Percentiles rank a stretch among this genome's conserved stretches.
These are phyloP conservation scores for Frankliniella intonsa DNA, from an alignment of 2,888 invertebrate species.

Conservation along the genomic window DNA sequence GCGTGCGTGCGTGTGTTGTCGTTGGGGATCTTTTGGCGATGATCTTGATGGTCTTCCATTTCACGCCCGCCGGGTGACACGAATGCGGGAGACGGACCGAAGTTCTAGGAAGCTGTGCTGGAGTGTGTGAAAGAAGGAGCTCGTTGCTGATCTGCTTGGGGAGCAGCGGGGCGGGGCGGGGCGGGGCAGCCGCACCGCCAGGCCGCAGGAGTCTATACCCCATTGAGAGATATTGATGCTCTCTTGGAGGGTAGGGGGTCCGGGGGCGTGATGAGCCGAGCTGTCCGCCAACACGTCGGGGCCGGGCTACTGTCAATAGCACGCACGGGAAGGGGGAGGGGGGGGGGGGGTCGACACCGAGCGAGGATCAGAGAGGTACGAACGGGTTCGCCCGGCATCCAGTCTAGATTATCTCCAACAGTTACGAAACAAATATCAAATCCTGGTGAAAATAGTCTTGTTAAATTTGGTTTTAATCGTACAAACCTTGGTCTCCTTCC, in stretches of 20 bases:
- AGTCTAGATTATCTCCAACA: no score
- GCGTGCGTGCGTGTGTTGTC: no score
- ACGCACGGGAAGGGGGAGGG: not conserved
- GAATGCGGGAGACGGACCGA: not conserved
- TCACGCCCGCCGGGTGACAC: not conserved
- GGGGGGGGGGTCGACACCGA: no score
- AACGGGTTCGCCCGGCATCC: no score
- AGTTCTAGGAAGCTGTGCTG: not conserved
- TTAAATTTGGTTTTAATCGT: no score
- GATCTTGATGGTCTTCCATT: constrained; percentile 7
- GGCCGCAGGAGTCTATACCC: not conserved
- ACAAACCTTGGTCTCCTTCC: no score
- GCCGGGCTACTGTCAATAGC: not conserved
- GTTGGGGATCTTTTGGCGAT: not conserved
- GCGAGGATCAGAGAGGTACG: no score
- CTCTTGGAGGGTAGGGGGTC: not conserved
- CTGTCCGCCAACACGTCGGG: not conserved
- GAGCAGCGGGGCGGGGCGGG: no score
- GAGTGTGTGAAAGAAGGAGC: not conserved
- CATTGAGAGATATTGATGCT: constrained; percentile 16
- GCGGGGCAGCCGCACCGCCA: not conserved
- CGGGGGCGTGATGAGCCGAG: not conserved
- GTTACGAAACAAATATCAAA: no score
- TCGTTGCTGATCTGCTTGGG: no score
- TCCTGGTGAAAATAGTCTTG: no score